Evolutionary conservation across 2,797 vertebrate genomes (phyloP).

Genomic region (Alcedo quadribrachys): DNA sequence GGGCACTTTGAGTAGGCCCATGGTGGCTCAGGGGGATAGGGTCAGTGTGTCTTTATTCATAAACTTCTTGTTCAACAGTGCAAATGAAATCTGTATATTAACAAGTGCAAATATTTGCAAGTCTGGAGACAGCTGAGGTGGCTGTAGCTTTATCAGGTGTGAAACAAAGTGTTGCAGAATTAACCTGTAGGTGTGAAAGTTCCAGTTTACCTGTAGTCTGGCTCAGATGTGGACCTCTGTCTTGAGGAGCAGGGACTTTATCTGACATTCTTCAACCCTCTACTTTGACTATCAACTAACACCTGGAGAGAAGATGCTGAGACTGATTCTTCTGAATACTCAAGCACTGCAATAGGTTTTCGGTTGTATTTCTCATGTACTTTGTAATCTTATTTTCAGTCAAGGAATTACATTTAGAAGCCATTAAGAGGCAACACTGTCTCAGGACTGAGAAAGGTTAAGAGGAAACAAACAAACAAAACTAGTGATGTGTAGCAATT

Average conservation of each 20-base stretch:
- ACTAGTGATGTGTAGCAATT: not conserved
- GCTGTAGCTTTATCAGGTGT: not conserved
- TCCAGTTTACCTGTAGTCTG: not conserved
- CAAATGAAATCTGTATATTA: not conserved
- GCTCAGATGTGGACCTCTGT: not conserved
- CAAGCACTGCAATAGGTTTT: not conserved
- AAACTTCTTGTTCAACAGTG: not conserved
- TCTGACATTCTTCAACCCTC: not conserved
- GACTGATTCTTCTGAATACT: not conserved
- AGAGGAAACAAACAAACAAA: not conserved
- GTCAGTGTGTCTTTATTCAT: accelerated
- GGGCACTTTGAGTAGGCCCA: accelerated
- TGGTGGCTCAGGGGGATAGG: not conserved
- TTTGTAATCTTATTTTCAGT: slow-evolving; percentile 19
- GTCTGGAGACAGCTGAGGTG: not conserved
- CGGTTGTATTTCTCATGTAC: not conserved
- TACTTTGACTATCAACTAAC: not conserved
- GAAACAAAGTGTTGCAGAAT: not conserved
- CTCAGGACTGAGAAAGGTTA: not conserved
- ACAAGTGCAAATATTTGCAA: not conserved
- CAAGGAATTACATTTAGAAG: slow-evolving; percentile 18
- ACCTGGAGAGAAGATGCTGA: not conserved
- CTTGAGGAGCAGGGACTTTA: not conserved
- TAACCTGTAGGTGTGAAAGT: not conserved
- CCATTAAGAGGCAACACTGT: not conserved